Percentiles rank a stretch among this genome's conserved stretches.
Evolutionary conservation across 2,113 vertebrate species (phyloP).

Genomic region (Cavia aperea): DNA sequence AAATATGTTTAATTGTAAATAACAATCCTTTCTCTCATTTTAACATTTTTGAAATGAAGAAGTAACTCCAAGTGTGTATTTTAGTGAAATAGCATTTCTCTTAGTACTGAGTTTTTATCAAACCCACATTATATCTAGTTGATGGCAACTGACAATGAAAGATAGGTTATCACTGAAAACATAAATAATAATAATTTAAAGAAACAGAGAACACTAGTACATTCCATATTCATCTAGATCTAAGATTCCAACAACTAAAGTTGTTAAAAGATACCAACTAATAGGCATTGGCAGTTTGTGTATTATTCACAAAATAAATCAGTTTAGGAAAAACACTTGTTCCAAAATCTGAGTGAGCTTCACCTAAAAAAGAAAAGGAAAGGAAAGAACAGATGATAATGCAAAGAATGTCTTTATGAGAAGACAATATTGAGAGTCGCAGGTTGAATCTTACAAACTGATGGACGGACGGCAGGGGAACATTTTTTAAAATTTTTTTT

Average conservation of each 20-base stretch:
- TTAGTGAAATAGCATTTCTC: not conserved
- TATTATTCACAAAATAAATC: not conserved
- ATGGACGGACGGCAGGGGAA: not conserved
- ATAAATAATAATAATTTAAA: not conserved
- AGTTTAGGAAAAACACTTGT: not conserved
- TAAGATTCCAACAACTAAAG: not conserved
- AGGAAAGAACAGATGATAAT: not conserved
- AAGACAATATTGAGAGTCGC: not conserved
- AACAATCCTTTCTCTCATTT: not conserved
- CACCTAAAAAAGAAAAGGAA: not conserved
- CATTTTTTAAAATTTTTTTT: no score
- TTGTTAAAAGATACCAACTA: not conserved
- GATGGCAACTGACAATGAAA: not conserved
- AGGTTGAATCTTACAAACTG: not conserved
- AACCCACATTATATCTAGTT: not conserved
- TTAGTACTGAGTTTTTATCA: not conserved
- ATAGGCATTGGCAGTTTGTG: not conserved
- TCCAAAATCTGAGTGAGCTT: not conserved
- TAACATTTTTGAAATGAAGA: conserved; percentile 13
- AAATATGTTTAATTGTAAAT: not conserved
- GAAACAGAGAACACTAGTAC: not conserved
- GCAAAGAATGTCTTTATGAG: not conserved
- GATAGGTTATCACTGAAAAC: not conserved
- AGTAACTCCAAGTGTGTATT: not conserved
- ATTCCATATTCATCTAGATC: not conserved